Evolutionary conservation across 1,140 invertebrate genomes (phyloP).

Genomic region (Conus betulinus): DNA sequence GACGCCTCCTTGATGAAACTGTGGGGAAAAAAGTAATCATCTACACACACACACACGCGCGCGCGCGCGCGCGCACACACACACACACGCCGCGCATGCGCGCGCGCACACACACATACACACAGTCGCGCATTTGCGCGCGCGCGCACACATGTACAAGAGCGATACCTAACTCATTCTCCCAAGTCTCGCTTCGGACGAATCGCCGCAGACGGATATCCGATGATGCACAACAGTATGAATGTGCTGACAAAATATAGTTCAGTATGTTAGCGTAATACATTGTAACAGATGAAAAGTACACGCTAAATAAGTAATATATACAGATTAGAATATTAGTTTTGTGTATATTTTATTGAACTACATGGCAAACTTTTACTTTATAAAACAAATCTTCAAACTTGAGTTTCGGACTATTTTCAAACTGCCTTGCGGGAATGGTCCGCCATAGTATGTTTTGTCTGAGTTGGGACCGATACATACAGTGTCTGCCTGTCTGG

Average conservation of each 20-base stretch:
- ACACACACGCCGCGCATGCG: too few relatives aligned
- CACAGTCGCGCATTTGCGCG: too few relatives aligned
- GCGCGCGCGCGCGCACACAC: too few relatives aligned
- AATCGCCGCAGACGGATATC: conserved; percentile 42
- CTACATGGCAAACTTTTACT: background rate
- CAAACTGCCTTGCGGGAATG: conserved; percentile 48
- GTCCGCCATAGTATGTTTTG: conserved; percentile 42
- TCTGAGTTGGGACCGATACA: background rate
- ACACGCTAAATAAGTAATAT: background rate
- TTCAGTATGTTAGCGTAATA: conserved; percentile 20
- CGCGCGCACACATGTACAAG: too few relatives aligned
- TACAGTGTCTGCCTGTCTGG: background rate
- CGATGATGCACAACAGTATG: conserved; percentile 27
- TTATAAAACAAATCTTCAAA: background rate
- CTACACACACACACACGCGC: too few relatives aligned
- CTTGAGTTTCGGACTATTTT: conserved; percentile 42
- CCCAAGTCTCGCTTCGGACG: background rate
- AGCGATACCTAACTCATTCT: too few relatives aligned
- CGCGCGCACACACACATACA: too few relatives aligned
- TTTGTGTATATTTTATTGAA: background rate
- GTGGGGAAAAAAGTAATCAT: too few relatives aligned
- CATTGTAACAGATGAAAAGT: background rate
- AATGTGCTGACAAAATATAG: conserved; percentile 28
- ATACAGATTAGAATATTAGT: background rate
- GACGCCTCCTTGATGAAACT: too few relatives aligned